Base-by-base conservation (phyloP, 2,113 vertebrate genomes). In the Micromys minutus region DNA sequence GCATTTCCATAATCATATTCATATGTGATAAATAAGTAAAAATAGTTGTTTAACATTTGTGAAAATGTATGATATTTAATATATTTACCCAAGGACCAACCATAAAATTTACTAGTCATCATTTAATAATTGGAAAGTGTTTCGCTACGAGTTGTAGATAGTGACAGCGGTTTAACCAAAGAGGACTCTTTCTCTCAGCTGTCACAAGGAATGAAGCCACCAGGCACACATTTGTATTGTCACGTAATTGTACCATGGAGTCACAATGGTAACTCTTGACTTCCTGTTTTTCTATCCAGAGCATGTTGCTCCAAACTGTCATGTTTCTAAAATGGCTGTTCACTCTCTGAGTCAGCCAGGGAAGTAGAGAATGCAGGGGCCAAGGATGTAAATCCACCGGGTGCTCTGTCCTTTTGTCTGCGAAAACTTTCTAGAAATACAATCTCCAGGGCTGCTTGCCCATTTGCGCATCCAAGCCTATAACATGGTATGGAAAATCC, bases 61-160 rank as follows among this genome's bases (percentile, higher is more conserved):
- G 89, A 91, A 95, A 94, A 85, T 93, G 7, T 29, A 72, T 57
- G 21, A 11, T 36, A 9, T 77, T 87, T 76, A 93, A 39, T 69
- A 65, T 85, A 55, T 57, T 81, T 47, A 79, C 65, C 7, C 79
- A 69, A 65, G 47, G 22, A 77, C 26, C 26, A 86, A 77, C 26
- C 26, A 86, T 67, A 83, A 29, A 87, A 71, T 36, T 31, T 93
- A 34, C 39, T 10, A 61, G 77, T 74, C 26, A 1, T 89, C 76
- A 22, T 87, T 94, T 61, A 84, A 39, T 31, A 77, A 7, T 42
- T 94, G 52, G 39, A 3, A 39, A 85, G 7, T 45, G 15, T 67
- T 83, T 94, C 34, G 16, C 45, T 93, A 3, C 9, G 69, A 77
- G 7, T 52, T 76, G 21, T 7, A 47, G n/a, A 52, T 55, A 65